Percentiles rank a stretch among this genome's conserved stretches.
phyloP scores from a whole-genome alignment of 2,113 vertebrate genomes.

The Nycticryphes semicollaris region DNA sequence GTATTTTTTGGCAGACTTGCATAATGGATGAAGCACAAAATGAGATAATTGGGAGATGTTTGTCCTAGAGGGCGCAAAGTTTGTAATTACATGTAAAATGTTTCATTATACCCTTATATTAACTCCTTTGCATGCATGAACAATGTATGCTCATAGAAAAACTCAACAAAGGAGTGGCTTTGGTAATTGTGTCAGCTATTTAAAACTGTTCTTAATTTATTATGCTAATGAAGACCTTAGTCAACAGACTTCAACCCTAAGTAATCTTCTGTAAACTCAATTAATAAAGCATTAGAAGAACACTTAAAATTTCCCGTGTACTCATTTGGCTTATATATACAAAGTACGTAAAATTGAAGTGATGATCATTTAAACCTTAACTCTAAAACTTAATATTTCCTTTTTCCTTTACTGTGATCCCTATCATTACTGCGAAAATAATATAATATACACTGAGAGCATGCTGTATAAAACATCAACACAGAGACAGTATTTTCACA shows the following conservation, averaged over 20 bases:
- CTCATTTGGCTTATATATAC: not conserved
- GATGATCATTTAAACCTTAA: not conserved
- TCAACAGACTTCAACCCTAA: constrained; percentile 11
- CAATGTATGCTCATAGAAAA: not conserved
- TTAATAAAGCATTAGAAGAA: not conserved
- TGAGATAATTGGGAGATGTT: constrained; percentile 52
- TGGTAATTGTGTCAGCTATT: not conserved
- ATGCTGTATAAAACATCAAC: not conserved
- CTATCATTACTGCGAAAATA: not conserved
- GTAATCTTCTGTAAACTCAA: not conserved
- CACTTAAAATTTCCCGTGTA: not conserved
- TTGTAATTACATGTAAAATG: constrained; percentile 24
- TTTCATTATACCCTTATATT: not conserved
- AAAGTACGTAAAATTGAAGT: not conserved
- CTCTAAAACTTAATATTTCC: not conserved
- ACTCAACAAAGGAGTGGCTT: not conserved
- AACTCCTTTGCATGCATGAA: not conserved
- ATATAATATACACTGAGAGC: not conserved
- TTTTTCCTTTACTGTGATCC: not conserved
- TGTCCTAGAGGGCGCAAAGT: constrained; percentile 6
- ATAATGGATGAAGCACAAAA: constrained; percentile 53
- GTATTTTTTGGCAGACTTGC: constrained; percentile 34
- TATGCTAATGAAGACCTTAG: not conserved
- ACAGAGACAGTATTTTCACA: not conserved
- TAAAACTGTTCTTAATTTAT: constrained; percentile 3